Base-by-base conservation (phyloP, 2,113 vertebrate genomes). In the Dicaeum eximium region DNA sequence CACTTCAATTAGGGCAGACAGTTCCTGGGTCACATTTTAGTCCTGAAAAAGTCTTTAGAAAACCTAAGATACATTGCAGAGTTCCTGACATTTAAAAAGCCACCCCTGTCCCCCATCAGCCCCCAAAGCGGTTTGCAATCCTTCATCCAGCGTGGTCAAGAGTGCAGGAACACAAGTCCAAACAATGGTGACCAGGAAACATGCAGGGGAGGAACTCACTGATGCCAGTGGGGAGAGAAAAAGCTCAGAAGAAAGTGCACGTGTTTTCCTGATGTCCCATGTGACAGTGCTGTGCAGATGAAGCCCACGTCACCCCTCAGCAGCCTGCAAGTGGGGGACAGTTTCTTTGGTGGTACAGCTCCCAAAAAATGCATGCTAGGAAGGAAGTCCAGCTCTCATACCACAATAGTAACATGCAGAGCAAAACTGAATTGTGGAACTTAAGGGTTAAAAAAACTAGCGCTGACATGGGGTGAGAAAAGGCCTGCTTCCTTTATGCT, bases 281-380 rank as follows among this genome's bases (percentile, higher is more conserved):
- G 1, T 22, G 33, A 28, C 40, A 84, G 51, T 0, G 0, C 45
- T 15, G 50, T 2, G 1, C 56, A 61, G 33, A 35, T 27, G 25
- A n/a, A 51, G 73, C 22, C 33, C 20, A 9, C 0, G 0, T 7
- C 75, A 45, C 50, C n/a, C 2, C 23, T 47, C 30, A 15, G 31
- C 57, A 64, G 48, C 33, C 65, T 61, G 20, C 0, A 2, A 27
- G 37, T 0, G n/a, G 28, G 66, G 37, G 7, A 38, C 33, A 25
- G 18, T 6, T 66, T 44, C 45, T 90, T 35, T 30, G 35, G 35
- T 58, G 31, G 31, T 1, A n/a, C 4, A 10, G 48, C 31, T 38
- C 67, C 78, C 3, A 7, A 47, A 53, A 33, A 57, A 33, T 1
- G 3, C 13, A 9, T 2, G 8, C 48, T 54, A 15, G 21, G 15